These are phyloP conservation scores for Nilaparvata lugens DNA, from an alignment of 1,140 invertebrate species.

Conservation along the genomic window DNA sequence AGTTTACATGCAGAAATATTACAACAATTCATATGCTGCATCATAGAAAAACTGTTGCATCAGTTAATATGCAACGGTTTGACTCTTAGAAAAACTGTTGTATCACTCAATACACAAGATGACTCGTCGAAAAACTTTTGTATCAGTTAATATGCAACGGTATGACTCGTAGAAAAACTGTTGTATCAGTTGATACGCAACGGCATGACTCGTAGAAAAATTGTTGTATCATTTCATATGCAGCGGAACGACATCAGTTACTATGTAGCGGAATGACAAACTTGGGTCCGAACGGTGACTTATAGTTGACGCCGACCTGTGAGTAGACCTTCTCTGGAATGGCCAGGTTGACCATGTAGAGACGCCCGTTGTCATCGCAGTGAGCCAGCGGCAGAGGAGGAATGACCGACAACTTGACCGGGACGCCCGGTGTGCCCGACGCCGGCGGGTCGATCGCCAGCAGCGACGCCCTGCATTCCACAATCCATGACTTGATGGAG, in stretches of 20 bases:
- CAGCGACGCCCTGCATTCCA: slow-evolving; percentile 62
- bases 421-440: slow-evolving; percentile 50
- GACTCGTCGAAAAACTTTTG: no score
- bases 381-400: slow-evolving; percentile 66
- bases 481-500: slow-evolving; percentile 50
- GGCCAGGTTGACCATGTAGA: slow-evolving; percentile 80
- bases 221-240: no score
- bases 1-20: no score
- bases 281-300: slow-evolving; percentile 80
- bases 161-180: no score
- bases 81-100: no score
- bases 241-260: background rate
- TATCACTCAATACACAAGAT: no score
- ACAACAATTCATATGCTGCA: no score
- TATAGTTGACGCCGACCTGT: slow-evolving; percentile 68
- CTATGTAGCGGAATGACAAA: slow-evolving; percentile 76
- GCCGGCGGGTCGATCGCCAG: slow-evolving; percentile 72
- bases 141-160: no score
- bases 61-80: no score
- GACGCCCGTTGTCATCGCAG: slow-evolving; percentile 57
- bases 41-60: no score
- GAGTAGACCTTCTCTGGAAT: slow-evolving; percentile 50
- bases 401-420: slow-evolving; percentile 63
- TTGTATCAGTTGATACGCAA: no score
- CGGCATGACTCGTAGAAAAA: no score